Evolutionary conservation across 2,113 vertebrate genomes (phyloP).

Genomic region (Guaruba guarouba): DNA sequence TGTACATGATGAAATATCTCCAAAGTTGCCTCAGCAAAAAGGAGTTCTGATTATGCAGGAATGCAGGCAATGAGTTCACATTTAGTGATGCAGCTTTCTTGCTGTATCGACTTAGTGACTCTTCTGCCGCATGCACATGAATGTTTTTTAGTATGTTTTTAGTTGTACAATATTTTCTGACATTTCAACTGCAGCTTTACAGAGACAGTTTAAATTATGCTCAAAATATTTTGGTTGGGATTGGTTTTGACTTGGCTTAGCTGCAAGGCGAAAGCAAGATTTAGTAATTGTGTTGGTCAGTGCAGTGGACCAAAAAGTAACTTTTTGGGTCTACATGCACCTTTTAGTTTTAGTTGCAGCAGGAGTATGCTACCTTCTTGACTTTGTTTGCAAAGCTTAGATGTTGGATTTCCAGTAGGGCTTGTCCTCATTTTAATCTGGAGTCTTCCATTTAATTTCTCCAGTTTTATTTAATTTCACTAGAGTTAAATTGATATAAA

Average conservation of each 20-base stretch:
- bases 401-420: neutral
- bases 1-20: slow-evolving; percentile 8
- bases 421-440: neutral
- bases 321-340: neutral
- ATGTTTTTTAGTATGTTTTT: neutral
- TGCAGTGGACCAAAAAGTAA: neutral
- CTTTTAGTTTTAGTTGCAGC: neutral
- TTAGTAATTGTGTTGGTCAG: neutral
- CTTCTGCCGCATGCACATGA: neutral
- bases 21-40: slow-evolving; percentile 43
- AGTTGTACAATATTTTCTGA: neutral
- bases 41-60: slow-evolving; percentile 24
- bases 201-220: neutral
- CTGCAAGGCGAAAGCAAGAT: neutral
- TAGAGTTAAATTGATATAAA: neutral
- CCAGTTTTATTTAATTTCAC: neutral
- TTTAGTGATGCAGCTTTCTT: neutral
- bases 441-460: neutral
- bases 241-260: neutral
- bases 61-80: neutral
- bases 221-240: neutral
- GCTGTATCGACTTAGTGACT: neutral
- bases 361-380: neutral
- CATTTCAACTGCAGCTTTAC: neutral
- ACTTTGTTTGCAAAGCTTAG: neutral